Percentiles rank a stretch among this genome's conserved stretches.
These are phyloP conservation scores for Chrysopilus asiliformis DNA, from an alignment of 2,888 invertebrate genomes.

Conservation along the genomic window DNA sequence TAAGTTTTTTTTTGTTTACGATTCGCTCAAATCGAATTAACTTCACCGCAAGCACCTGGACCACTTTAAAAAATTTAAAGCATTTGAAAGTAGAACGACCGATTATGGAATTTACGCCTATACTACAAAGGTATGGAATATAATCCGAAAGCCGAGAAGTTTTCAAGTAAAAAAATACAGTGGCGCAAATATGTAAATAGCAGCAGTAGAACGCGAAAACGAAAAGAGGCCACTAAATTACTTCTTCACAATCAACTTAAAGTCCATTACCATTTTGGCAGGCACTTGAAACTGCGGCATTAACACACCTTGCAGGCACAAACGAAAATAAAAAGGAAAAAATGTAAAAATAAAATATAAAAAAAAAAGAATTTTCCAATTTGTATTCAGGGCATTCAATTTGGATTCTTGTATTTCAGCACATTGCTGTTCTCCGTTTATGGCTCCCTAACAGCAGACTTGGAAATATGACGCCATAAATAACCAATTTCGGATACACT, in stretches of 20 bases:
- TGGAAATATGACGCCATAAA: slow-evolving; percentile 13
- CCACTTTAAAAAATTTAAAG: not conserved
- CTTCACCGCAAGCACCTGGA: no score
- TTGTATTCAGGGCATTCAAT: slow-evolving; percentile 10
- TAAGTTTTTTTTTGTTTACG: no score
- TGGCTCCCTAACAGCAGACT: slow-evolving; percentile 7
- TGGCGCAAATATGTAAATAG: no score
- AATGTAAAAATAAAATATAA: not conserved
- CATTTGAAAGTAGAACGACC: no score
- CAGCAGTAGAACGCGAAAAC: slow-evolving; percentile 6
- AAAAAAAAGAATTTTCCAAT: slow-evolving; percentile 7
- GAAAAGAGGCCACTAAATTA: slow-evolving; percentile 7
- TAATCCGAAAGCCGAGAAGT: not conserved
- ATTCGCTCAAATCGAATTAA: no score
- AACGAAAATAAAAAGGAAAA: slow-evolving; percentile 1
- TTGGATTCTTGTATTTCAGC: slow-evolving; percentile 5
- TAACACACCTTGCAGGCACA: slow-evolving; percentile 6
- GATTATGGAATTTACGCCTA: no score
- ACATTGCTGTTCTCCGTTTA: slow-evolving; percentile 7
- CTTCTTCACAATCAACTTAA: slow-evolving; percentile 8
- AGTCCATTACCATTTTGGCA: slow-evolving; percentile 10
- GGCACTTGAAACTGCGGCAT: slow-evolving; percentile 7
- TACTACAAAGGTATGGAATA: not conserved
- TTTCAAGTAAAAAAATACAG: not conserved
- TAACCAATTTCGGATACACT: slow-evolving; percentile 13